Evolutionary conservation across 2,113 vertebrate genomes (phyloP).

Genomic region (Tragelaphus strepsiceros): DNA sequence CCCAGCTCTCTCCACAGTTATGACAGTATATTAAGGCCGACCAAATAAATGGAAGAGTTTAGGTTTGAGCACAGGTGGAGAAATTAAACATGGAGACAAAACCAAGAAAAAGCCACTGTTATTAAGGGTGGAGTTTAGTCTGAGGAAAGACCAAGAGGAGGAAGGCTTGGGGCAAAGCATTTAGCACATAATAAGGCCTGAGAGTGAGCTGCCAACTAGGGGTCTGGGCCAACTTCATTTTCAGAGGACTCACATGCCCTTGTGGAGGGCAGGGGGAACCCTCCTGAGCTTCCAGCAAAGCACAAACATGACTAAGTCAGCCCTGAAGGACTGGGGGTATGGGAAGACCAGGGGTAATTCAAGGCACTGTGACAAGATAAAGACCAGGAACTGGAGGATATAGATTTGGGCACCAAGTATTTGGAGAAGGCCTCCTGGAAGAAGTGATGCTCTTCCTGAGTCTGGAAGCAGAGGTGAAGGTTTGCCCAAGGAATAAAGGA

Average conservation of each 20-base stretch:
- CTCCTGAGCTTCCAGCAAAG: not conserved
- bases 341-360: not conserved
- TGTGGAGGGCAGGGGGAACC: not conserved
- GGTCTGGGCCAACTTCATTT: not conserved
- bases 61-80: slow-evolving; percentile 20
- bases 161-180: not conserved
- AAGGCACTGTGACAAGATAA: not conserved
- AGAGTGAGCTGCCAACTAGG: not conserved
- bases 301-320: not conserved
- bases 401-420: not conserved
- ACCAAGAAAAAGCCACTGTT: not conserved
- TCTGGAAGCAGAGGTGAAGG: not conserved
- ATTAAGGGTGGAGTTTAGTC: not conserved
- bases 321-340: not conserved
- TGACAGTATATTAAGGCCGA: not conserved
- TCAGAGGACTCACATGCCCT: not conserved
- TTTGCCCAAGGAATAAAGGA: not conserved
- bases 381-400: not conserved
- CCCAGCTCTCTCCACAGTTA: not conserved
- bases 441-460: not conserved
- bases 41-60: slow-evolving; percentile 14
- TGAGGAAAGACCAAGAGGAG: not conserved
- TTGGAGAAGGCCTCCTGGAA: not conserved
- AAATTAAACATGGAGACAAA: slow-evolving; percentile 26
- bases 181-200: not conserved